phyloP scores from a whole-genome alignment of 2,113 vertebrate species.

The Vimba vimba region DNA sequence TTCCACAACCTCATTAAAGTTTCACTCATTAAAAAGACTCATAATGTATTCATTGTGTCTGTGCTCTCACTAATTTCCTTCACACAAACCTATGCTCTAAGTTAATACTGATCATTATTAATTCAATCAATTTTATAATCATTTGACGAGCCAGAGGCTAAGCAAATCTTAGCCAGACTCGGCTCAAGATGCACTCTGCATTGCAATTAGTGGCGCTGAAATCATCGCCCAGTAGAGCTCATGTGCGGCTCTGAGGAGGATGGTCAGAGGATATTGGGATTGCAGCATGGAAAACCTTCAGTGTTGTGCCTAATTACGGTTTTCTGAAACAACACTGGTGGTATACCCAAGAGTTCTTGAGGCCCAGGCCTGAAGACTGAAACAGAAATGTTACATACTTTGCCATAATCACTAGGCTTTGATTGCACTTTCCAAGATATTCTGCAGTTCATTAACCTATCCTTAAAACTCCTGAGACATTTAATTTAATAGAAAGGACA shows the following conservation, averaged over 20 bases:
- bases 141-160: conserved; percentile 76
- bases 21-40: conserved; percentile 56
- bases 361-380: conserved; percentile 52
- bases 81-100: conserved; percentile 60
- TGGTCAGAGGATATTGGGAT: conserved; percentile 63
- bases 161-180: conserved; percentile 72
- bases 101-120: conserved; percentile 76
- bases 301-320: conserved; percentile 67
- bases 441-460: conserved; percentile 78
- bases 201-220: conserved; percentile 69
- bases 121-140: conserved; percentile 79
- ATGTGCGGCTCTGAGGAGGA: conserved; percentile 51
- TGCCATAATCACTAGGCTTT: conserved; percentile 68
- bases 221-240: conserved; percentile 58
- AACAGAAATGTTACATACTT: conserved; percentile 61
- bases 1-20: conserved; percentile 23
- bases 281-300: conserved; percentile 49
- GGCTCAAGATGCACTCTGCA: conserved; percentile 64
- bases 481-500: conserved; percentile 73
- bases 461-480: conserved; percentile 73
- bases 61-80: conserved; percentile 58
- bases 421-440: conserved; percentile 70
- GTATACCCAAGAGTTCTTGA: conserved; percentile 60
- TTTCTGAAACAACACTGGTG: conserved; percentile 62
- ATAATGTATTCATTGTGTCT: conserved; percentile 54